Conservation (phyloP, 2,797 vertebrate genomes). For the Bufotes viridis region DNA sequence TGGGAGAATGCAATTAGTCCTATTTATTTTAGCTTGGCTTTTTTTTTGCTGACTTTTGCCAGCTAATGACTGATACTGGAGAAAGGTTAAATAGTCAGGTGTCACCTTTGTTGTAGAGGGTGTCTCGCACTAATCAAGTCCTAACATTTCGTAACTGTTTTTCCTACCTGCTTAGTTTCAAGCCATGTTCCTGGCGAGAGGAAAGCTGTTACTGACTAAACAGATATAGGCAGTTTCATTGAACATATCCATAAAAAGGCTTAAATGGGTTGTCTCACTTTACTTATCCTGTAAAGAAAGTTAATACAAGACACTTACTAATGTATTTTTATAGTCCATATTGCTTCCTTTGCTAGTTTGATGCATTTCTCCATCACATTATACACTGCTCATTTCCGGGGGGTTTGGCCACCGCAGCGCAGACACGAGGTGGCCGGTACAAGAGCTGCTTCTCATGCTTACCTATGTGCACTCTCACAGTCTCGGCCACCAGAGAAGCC, state of each 20-base stretch:
- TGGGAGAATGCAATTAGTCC: neutral
- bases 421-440: too few species aligned
- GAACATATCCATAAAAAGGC: constrained; percentile 28
- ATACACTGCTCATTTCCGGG: too few species aligned
- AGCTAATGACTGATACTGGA: neutral
- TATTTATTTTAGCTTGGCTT: neutral
- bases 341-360: too few species aligned
- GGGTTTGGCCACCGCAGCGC: too few species aligned
- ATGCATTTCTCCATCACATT: too few species aligned
- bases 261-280: neutral
- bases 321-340: too few species aligned
- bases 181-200: neutral
- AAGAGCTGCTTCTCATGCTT: too few species aligned
- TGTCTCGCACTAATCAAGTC: neutral
- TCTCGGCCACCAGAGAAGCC: too few species aligned
- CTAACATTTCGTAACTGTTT: neutral
- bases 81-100: neutral
- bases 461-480: too few species aligned
- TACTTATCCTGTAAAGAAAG: too few species aligned
- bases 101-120: neutral
- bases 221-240: neutral
- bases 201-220: constrained; percentile 18
- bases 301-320: too few species aligned
- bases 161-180: neutral
- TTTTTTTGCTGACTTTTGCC: neutral